A percentile compares a stretch with the other conserved stretches of the same genome.
These are phyloP conservation scores for Bothrops jararaca DNA, from an alignment of 2,113 vertebrate species.

Conservation along the genomic window DNA sequence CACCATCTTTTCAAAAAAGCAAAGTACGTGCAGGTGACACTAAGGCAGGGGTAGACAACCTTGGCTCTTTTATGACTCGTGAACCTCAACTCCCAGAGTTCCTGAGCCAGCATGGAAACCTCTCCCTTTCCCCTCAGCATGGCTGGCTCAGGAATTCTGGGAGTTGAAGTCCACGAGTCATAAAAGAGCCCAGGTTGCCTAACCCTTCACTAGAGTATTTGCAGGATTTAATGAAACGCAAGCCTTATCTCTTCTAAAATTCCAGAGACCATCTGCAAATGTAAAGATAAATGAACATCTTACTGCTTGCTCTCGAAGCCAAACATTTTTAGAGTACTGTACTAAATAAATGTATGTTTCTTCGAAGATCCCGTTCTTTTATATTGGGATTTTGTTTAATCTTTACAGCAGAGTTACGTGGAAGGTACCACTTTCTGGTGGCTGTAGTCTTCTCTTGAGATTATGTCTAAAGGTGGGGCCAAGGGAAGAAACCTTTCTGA, in stretches of 20 bases:
- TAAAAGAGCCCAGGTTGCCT: no score
- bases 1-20: not conserved
- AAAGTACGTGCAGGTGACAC: not conserved
- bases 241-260: not conserved
- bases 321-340: not conserved
- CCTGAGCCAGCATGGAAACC: no score
- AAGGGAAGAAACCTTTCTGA: not conserved
- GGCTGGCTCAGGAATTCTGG: no score
- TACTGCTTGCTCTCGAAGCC: not conserved
- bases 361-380: not conserved
- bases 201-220: no score
- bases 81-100: no score
- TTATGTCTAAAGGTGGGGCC: not conserved
- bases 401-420: not conserved
- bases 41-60: not conserved
- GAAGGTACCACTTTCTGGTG: not conserved
- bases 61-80: no score
- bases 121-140: no score
- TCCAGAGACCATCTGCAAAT: not conserved
- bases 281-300: not conserved
- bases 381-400: not conserved
- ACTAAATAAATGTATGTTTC: not conserved
- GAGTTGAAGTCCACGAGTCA: no score
- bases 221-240: not conserved
- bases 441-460: not conserved